Conservation (phyloP, 1,140 invertebrate genomes). For the Cepaea nemoralis region DNA sequence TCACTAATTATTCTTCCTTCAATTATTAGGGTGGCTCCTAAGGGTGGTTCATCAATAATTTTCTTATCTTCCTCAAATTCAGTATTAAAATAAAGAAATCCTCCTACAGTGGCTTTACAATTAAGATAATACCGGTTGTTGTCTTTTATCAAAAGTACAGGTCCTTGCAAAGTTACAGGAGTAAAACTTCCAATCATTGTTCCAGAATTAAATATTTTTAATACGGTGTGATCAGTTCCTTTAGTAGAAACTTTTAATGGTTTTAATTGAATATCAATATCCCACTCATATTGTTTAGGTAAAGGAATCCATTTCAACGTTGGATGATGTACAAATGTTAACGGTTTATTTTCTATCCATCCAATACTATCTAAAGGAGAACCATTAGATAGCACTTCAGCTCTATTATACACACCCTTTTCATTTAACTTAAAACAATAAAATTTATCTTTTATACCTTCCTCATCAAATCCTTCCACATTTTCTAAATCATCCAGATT, state of each 20-base stretch:
- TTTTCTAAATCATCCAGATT: slow-evolving; percentile 8
- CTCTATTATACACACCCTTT: background rate
- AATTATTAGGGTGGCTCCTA: too few relatives aligned
- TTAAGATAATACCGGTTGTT: too few relatives aligned
- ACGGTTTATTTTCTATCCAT: background rate
- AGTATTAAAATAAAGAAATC: too few relatives aligned
- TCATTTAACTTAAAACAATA: background rate
- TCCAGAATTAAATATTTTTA: background rate
- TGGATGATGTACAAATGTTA: background rate
- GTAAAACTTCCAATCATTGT: background rate
- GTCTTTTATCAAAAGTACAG: too few relatives aligned
- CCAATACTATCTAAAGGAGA: background rate
- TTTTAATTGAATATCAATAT: slow-evolving; percentile 8
- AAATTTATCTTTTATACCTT: background rate
- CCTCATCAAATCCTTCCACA: background rate
- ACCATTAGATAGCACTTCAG: background rate
- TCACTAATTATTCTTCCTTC: too few relatives aligned
- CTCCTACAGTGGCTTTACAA: too few relatives aligned
- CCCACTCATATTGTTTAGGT: background rate
- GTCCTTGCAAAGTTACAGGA: too few relatives aligned
- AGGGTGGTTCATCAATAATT: too few relatives aligned
- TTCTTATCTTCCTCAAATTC: too few relatives aligned
- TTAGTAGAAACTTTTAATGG: background rate
- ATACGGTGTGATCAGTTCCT: background rate
- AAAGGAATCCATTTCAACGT: background rate